These are phyloP conservation scores for Lutraria lutraria DNA, from an alignment of 2,888 invertebrate species.

Conservation along the genomic window DNA sequence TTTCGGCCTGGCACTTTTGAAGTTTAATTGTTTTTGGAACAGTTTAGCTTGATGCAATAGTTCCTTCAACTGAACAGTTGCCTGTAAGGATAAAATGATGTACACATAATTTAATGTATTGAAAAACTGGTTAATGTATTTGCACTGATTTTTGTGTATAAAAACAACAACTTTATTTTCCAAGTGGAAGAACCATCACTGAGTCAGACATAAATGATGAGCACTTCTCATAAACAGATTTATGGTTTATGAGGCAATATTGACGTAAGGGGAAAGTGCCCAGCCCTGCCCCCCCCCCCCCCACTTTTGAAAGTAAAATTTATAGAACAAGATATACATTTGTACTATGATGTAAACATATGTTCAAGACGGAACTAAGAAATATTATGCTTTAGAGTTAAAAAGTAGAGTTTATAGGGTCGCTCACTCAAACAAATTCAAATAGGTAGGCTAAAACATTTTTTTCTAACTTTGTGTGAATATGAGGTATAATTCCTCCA, in stretches of 20 bases:
- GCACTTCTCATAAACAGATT: background rate
- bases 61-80: slow-evolving; percentile 79
- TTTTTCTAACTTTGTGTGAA: too few species aligned
- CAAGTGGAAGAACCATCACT: background rate
- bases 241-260: background rate
- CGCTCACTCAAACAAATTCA: too few species aligned
- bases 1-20: slow-evolving; percentile 36
- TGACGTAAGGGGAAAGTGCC: too few species aligned
- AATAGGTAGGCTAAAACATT: too few species aligned
- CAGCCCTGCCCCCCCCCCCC: too few species aligned
- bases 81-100: slow-evolving; percentile 63
- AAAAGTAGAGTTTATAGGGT: too few species aligned
- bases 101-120: background rate
- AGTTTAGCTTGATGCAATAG: slow-evolving; percentile 76
- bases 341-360: too few species aligned
- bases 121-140: background rate
- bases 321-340: too few species aligned
- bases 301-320: too few species aligned
- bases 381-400: too few species aligned
- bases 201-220: background rate
- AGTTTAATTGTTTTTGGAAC: slow-evolving; percentile 75
- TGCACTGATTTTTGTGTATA: background rate
- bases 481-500: too few species aligned
- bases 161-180: background rate
- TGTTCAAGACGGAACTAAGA: too few species aligned